phyloP scores from a whole-genome alignment of 2,797 vertebrate species.

The Tinamus major region DNA sequence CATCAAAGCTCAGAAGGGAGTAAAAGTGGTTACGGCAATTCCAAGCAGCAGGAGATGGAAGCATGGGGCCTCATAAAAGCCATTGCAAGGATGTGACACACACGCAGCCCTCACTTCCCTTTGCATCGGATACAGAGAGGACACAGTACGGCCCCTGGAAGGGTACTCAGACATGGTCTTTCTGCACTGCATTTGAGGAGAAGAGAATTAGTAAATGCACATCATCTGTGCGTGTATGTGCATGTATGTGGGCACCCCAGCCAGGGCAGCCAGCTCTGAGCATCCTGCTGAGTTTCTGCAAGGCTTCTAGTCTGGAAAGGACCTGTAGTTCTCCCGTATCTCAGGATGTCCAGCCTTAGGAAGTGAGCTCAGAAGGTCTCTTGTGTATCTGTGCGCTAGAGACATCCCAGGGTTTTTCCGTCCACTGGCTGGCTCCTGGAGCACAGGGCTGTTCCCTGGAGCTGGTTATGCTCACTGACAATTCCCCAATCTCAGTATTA shows the following conservation, averaged over 20 bases:
- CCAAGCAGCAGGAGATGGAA: slow-evolving; percentile 24
- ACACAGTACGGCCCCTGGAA: fast-evolving
- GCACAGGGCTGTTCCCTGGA: not conserved
- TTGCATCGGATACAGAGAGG: not conserved
- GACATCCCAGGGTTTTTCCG: fast-evolving
- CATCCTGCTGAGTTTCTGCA: not conserved
- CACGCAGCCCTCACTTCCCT: not conserved
- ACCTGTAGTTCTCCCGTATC: not conserved
- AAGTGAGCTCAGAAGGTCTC: not conserved
- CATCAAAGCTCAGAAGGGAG: not conserved
- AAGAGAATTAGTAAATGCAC: not conserved
- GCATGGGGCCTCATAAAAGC: not conserved
- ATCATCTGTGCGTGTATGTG: fast-evolving
- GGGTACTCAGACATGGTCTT: not conserved
- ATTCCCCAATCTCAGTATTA: slow-evolving; percentile 14
- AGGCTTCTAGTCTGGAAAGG: not conserved
- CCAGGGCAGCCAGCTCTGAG: not conserved
- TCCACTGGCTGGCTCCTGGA: not conserved
- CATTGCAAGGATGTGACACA: not conserved
- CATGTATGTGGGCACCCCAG: fast-evolving
- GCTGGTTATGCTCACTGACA: not conserved
- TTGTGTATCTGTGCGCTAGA: fast-evolving
- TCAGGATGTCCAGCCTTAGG: not conserved
- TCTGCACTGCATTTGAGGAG: not conserved
- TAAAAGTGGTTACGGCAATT: slow-evolving; percentile 9